phyloP scores from a whole-genome alignment of 2,113 vertebrate genomes.

The Casuarius casuarius region DNA sequence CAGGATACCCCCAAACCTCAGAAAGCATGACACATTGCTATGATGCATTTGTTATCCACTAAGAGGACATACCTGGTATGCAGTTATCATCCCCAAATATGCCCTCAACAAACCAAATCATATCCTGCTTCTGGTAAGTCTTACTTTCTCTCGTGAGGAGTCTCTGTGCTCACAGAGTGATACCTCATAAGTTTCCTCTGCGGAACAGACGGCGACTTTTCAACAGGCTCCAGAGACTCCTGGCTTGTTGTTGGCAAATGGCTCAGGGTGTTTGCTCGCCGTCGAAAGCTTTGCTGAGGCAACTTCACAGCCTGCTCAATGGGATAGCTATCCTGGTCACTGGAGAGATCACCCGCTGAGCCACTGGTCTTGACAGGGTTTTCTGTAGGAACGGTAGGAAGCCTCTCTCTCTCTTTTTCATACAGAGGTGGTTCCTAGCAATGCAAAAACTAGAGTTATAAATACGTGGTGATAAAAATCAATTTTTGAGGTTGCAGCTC shows the following conservation, averaged over 20 bases:
- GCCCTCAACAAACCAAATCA: slow-evolving; percentile 14
- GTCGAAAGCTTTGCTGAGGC: slow-evolving; percentile 82
- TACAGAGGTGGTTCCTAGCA: slow-evolving; percentile 54
- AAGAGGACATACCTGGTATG: slow-evolving; percentile 12
- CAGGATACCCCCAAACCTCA: background rate
- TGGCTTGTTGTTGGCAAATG: slow-evolving; percentile 80
- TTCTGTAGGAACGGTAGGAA: background rate
- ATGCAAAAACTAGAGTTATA: background rate
- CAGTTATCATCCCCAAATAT: slow-evolving; percentile 13
- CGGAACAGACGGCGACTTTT: slow-evolving; percentile 72
- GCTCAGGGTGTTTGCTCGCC: slow-evolving; percentile 90
- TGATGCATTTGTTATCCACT: background rate
- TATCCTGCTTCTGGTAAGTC: slow-evolving; percentile 58
- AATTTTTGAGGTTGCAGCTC: background rate
- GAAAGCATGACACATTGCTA: background rate
- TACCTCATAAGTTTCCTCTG: slow-evolving; percentile 94
- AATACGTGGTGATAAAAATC: background rate
- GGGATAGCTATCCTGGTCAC: slow-evolving; percentile 56
- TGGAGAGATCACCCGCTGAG: slow-evolving; percentile 84
- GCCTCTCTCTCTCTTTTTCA: slow-evolving; percentile 58
- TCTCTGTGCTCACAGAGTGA: slow-evolving; percentile 97
- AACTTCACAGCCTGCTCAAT: background rate
- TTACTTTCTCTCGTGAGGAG: slow-evolving; percentile 90
- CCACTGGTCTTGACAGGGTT: slow-evolving; percentile 75
- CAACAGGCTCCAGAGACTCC: slow-evolving; percentile 43